Evolutionary conservation across 1,140 invertebrate species (phyloP).

Genomic region (Drosophila teissieri): DNA sequence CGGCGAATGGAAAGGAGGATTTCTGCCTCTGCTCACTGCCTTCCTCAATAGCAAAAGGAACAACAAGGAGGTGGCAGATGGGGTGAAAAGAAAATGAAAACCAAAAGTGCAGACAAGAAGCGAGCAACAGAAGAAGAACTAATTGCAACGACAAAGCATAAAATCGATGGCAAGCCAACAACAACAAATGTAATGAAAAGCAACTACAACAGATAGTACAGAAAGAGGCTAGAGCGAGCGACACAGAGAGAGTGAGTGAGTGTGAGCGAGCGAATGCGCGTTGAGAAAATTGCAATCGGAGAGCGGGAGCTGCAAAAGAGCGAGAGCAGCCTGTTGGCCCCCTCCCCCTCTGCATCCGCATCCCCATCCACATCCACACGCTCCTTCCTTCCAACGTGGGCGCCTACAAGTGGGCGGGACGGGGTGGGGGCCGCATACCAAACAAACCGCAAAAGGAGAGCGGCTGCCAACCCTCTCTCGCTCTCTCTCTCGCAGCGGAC

Average conservation of each 20-base stretch:
- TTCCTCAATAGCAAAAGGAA: slow-evolving; percentile 46
- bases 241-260: slow-evolving; percentile 7
- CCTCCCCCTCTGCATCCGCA: background rate
- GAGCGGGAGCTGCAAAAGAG: slow-evolving; percentile 17
- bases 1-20: slow-evolving; percentile 4
- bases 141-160: slow-evolving; percentile 81
- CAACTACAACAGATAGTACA: slow-evolving; percentile 51
- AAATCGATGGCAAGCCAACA: slow-evolving; percentile 78
- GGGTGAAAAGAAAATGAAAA: slow-evolving; percentile 39
- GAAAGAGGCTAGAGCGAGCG: slow-evolving; percentile 7
- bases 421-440: slow-evolving; percentile 46
- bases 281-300: slow-evolving; percentile 72
- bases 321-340: slow-evolving; percentile 58
- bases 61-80: slow-evolving; percentile 17
- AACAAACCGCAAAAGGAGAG: slow-evolving; percentile 48
- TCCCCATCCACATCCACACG: background rate
- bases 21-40: slow-evolving; percentile 6
- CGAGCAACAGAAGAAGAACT: slow-evolving; percentile 69
- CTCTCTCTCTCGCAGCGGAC: slow-evolving; percentile 47
- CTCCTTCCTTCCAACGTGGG: slow-evolving; percentile 61
- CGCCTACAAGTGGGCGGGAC: slow-evolving; percentile 76
- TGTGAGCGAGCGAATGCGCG: slow-evolving; percentile 58
- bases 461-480: slow-evolving; percentile 3
- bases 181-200: slow-evolving; percentile 56
- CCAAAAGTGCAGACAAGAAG: slow-evolving; percentile 62